These are phyloP conservation scores for Tragelaphus oryx DNA, from an alignment of 2,797 vertebrate genomes.

Conservation along the genomic window DNA sequence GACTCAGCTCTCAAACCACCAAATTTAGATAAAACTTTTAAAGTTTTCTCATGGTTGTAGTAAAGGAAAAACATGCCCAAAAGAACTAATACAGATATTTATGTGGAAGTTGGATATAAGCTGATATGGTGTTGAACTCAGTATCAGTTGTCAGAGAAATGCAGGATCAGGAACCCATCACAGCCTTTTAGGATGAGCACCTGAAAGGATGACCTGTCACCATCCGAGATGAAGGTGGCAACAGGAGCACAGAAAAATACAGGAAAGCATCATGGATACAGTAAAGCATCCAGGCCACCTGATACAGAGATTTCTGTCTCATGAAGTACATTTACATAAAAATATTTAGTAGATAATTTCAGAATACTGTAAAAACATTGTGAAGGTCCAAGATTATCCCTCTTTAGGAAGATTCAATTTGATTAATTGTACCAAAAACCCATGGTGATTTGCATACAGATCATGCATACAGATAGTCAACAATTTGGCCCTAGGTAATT, in stretches of 20 bases:
- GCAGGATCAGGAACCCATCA: neutral
- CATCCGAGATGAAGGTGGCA: neutral
- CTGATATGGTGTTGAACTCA: neutral
- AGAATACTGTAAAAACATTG: neutral
- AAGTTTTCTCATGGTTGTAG: neutral
- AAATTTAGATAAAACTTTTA: neutral
- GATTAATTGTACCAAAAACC: neutral
- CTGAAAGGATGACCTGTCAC: neutral
- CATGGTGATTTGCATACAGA: neutral
- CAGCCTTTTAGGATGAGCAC: neutral
- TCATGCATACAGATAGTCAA: neutral
- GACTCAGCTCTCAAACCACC: neutral
- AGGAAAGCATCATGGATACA: neutral
- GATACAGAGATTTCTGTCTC: neutral
- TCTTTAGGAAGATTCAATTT: neutral
- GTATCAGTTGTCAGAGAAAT: neutral
- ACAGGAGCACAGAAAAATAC: neutral
- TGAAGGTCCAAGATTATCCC: neutral
- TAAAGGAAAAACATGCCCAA: neutral
- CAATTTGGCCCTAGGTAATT: neutral
- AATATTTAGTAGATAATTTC: neutral
- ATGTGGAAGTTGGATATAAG: neutral
- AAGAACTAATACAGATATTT: neutral
- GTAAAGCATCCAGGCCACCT: neutral
- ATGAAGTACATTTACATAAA: neutral